These are phyloP conservation scores for Neosalanx taihuensis DNA, from an alignment of 2,797 vertebrate genomes.

Conservation along the genomic window DNA sequence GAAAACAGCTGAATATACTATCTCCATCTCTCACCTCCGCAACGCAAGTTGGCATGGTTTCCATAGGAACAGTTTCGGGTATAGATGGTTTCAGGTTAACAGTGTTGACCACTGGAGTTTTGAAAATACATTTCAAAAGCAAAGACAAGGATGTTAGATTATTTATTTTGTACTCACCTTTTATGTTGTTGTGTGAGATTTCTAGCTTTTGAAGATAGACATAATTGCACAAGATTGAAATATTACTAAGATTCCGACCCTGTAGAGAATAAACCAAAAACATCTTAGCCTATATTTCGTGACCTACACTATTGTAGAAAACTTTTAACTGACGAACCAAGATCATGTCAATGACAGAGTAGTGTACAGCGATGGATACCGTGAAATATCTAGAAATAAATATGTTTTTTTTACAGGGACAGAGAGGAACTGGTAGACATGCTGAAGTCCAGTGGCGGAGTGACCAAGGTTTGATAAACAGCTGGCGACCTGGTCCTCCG, in stretches of 20 bases:
- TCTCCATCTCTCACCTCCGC: no score
- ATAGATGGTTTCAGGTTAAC: no score
- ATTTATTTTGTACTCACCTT: conserved; percentile 67
- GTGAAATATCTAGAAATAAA: not conserved
- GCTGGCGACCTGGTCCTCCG: conserved; percentile 65
- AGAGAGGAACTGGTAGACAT: conserved; percentile 75
- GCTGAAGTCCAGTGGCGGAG: conserved; percentile 72
- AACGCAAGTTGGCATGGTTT: not conserved
- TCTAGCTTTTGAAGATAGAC: conserved; percentile 86
- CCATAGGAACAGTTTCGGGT: not conserved
- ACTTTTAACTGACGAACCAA: no score
- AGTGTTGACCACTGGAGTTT: no score
- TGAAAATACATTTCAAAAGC: no score
- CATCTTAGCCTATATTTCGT: conserved; percentile 17
- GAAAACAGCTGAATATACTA: conserved; percentile 22
- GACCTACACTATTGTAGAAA: no score
- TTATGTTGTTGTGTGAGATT: conserved; percentile 86
- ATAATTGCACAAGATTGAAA: conserved; percentile 81
- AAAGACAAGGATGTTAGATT: not conserved
- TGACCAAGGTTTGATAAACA: conserved; percentile 72
- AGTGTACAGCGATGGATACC: no score
- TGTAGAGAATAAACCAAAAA: conserved; percentile 50
- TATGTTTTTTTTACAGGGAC: conserved; percentile 76
- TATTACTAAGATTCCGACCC: conserved; percentile 73
- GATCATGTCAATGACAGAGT: no score